Evolutionary conservation across 2,797 vertebrate species (phyloP).

Genomic region (Philypnodon macrostomus): DNA sequence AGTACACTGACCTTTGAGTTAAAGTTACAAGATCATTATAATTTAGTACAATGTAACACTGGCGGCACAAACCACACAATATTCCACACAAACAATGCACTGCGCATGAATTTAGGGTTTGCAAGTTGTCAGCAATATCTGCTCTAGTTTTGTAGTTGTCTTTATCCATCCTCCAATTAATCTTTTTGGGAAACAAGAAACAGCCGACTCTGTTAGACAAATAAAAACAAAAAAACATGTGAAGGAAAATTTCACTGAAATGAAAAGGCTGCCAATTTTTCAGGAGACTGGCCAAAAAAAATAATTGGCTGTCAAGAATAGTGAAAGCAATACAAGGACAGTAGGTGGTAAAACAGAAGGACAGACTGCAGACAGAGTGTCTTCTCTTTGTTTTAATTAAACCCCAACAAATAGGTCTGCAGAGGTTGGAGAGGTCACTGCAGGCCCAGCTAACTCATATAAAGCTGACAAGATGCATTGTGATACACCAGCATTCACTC

Average conservation of each 20-base stretch:
- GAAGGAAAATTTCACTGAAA: constrained; percentile 26
- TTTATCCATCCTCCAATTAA: constrained; percentile 56
- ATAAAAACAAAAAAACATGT: constrained; percentile 28
- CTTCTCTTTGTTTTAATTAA: constrained; percentile 71
- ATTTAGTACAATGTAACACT: constrained; percentile 18
- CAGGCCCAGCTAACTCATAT: constrained; percentile 35
- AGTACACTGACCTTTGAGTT: constrained; percentile 15
- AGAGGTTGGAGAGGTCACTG: constrained; percentile 46
- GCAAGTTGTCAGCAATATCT: constrained; percentile 40
- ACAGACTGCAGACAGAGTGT: constrained; percentile 62
- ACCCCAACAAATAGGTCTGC: constrained; percentile 53
- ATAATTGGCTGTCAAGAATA: constrained; percentile 77
- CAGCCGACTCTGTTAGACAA: constrained; percentile 47
- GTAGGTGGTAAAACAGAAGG: constrained; percentile 60
- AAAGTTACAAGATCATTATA: constrained; percentile 19
- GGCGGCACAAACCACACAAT: constrained; percentile 7
- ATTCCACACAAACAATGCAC: constrained; percentile 10
- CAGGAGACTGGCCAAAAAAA: constrained; percentile 75
- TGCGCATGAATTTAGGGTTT: constrained; percentile 30
- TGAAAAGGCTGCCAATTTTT: constrained; percentile 50
- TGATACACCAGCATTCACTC: constrained; percentile 28
- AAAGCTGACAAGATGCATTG: constrained; percentile 30
- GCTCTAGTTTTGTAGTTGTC: constrained; percentile 32
- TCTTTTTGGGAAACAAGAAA: constrained; percentile 54
- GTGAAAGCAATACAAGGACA: constrained; percentile 69